Conservation (phyloP, 2,113 vertebrate genomes). For the Typhlomys cinereus region DNA sequence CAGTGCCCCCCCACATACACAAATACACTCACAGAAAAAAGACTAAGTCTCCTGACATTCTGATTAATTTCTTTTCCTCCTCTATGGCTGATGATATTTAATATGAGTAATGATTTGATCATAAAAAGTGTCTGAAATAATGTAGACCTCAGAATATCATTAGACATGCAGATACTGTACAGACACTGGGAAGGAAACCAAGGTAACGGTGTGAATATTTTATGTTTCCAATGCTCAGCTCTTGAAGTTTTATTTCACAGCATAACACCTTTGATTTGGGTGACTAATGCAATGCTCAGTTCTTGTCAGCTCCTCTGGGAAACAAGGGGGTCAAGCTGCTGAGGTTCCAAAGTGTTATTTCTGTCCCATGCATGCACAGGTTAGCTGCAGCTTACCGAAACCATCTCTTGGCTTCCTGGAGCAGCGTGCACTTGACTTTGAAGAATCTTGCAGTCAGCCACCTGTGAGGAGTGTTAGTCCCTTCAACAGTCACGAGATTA, state of each 20-base stretch:
- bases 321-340: neutral
- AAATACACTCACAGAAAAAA: no score
- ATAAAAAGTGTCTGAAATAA: neutral
- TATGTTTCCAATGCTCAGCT: constrained; percentile 1
- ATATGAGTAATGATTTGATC: neutral
- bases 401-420: neutral
- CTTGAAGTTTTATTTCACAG: constrained; percentile 35
- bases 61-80: neutral
- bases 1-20: no score
- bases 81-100: neutral
- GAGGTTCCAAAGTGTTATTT: neutral
- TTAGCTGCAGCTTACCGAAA: neutral
- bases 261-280: neutral
- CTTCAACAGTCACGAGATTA: neutral
- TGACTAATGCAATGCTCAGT: neutral
- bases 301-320: neutral
- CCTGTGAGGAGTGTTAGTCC: neutral
- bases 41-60: neutral
- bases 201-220: neutral
- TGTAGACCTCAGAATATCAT: neutral
- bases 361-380: neutral
- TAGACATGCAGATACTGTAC: neutral
- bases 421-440: neutral
- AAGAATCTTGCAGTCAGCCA: neutral
- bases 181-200: neutral